Evolutionary conservation across 2,113 vertebrate genomes (phyloP), one percentile per base, ranked within the genome.

Genomic region (Carassius carassius): DNA sequence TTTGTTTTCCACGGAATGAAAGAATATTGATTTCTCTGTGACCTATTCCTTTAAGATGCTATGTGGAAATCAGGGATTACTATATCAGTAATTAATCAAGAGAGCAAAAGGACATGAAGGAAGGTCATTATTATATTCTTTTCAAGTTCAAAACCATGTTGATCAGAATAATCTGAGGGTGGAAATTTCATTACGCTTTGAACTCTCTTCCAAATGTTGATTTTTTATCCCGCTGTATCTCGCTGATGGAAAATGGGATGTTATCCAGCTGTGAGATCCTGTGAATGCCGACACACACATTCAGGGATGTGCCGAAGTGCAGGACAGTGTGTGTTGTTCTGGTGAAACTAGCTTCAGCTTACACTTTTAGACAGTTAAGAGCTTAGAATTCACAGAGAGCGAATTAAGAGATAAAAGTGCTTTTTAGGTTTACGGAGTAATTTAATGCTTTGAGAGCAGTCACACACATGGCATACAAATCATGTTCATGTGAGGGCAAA

Each of bases 181-280:
- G 72, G 72, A 47, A 74, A 74, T 47, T 74, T 49, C 12, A 49
- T 49, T 49, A 74, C 0, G 35, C 56, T 25, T 44, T 79, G 5
- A 44, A 62, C 56, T 79, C 32, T 11, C 11, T n/a, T 62, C 76
- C 54, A 74, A 74, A 73, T 73, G 35, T 21, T 70, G 67, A 70
- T 29, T 70, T 56, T 58, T 78, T 58, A 78, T 78, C 76, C 76
- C 21, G 47, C 49, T 35, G 49, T 54, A 25, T 60, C 76, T 62
- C 13, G 12, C 13, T 79, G 25, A 79, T 41, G 35, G 77, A 79
- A 79, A 79, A 44, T 44, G 56, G 10, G 56, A 63, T 79, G 44
- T 79, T 54, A 54, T 35, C 75, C 75, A 78, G 75, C 75, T 78
- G 51, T 78, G 25, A 78, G 35, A 73, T 49, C 21, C 37, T 74